These are phyloP conservation scores for Rynchops niger DNA, from an alignment of 2,113 vertebrate genomes.

Conservation along the genomic window DNA sequence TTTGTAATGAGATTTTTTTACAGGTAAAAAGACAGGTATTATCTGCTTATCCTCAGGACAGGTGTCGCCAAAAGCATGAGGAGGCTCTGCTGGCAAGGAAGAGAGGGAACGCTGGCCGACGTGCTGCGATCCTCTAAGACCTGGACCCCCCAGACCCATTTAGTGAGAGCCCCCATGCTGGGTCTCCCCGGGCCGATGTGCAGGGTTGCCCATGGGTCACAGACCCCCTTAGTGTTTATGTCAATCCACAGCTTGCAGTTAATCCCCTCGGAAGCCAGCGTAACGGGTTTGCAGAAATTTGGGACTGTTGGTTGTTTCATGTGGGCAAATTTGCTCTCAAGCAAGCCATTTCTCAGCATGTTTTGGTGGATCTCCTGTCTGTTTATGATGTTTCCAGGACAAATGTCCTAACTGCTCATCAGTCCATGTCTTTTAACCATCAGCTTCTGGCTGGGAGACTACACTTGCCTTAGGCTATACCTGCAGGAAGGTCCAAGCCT, in stretches of 20 bases:
- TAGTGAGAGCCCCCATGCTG: neutral
- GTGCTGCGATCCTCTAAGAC: neutral
- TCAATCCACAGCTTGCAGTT: neutral
- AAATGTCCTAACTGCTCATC: neutral
- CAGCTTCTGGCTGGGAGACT: neutral
- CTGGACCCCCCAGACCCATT: neutral
- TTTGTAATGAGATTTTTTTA: neutral
- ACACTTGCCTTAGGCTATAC: neutral
- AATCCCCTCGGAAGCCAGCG: neutral
- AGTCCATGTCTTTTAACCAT: neutral
- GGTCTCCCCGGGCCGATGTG: accelerated
- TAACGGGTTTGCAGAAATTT: neutral
- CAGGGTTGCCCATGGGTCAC: neutral
- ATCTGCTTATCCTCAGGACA: neutral
- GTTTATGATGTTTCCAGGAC: neutral
- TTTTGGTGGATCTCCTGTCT: neutral
- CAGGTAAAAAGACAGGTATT: neutral
- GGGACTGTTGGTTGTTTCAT: neutral
- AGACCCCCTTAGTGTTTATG: neutral
- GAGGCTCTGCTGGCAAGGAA: neutral
- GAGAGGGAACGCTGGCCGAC: neutral
- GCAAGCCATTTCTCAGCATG: neutral
- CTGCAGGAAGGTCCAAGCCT: neutral
- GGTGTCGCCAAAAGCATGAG: neutral
- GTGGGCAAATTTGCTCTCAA: neutral